Evolutionary conservation across 2,888 invertebrate genomes (phyloP).

Genomic region (Nemoura dubitans): DNA sequence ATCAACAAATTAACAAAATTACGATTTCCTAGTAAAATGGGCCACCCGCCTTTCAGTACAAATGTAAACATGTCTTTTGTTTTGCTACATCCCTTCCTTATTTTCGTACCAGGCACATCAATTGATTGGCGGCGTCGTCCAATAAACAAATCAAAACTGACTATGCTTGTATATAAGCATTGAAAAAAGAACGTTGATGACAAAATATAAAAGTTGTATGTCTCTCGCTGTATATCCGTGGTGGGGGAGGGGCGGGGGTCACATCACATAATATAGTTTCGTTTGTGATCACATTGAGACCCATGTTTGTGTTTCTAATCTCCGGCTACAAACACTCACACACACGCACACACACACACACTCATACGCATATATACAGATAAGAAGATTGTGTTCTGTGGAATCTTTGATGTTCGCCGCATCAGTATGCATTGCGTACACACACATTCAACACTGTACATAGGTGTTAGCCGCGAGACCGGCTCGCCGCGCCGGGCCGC

Average conservation of each 20-base stretch:
- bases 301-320: conserved; percentile 38
- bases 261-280: not conserved
- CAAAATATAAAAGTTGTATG: not conserved
- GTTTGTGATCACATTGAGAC: conserved; percentile 1
- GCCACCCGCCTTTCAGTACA: not conserved
- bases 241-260: not conserved
- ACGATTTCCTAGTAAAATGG: not conserved
- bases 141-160: not conserved
- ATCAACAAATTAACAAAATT: not conserved
- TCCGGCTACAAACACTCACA: conserved; percentile 25
- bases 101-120: not conserved
- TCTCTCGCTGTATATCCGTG: not conserved
- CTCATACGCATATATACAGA: conserved; percentile 5
- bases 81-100: not conserved
- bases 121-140: not conserved
- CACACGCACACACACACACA: conserved; percentile 18
- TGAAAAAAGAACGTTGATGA: not conserved
- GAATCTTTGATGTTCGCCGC: conserved; percentile 32
- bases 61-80: not conserved
- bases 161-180: not conserved
- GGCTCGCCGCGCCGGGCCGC: not conserved
- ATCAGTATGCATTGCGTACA: conserved; percentile 1
- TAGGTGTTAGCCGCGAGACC: not conserved
- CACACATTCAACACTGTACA: conserved; percentile 3
- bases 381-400: conserved; percentile 32